Evolutionary conservation across 2,888 invertebrate species (phyloP).

Genomic region (Drosophila planitibia): DNA sequence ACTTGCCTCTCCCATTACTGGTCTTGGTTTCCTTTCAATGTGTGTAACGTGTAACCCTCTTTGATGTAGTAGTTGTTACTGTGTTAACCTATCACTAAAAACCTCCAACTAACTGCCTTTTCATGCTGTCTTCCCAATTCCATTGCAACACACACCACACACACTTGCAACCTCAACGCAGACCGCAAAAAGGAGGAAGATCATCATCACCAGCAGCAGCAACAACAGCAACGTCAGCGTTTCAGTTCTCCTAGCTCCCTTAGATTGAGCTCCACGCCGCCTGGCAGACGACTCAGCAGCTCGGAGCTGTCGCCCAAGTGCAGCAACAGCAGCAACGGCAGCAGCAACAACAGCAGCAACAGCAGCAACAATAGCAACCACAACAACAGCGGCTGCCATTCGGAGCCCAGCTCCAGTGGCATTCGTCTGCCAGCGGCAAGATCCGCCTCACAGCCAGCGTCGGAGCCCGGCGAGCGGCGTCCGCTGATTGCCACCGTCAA

Average conservation of each 20-base stretch:
- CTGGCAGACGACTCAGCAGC: constrained; percentile 56
- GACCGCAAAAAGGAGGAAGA: constrained; percentile 84
- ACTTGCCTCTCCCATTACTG: constrained; percentile 7
- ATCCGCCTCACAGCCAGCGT: constrained; percentile 53
- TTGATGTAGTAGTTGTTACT: constrained; percentile 14
- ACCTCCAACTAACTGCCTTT: constrained; percentile 49
- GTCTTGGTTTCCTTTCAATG: constrained; percentile 25
- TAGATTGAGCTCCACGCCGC: constrained; percentile 44
- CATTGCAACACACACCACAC: constrained; percentile 7
- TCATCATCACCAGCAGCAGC: constrained; percentile 65
- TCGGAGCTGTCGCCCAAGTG: constrained; percentile 70
- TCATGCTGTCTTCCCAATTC: constrained; percentile 40
- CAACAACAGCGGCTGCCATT: constrained; percentile 51
- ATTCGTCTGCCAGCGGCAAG: constrained; percentile 25
- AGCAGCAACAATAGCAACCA: constrained; percentile 12
- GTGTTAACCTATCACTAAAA: constrained; percentile 24
- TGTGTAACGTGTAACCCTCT: constrained; percentile 2
- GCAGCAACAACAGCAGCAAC: constrained; percentile 15
- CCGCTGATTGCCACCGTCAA: constrained; percentile 74
- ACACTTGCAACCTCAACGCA: constrained; percentile 48
- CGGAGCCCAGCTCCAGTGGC: constrained; percentile 58
- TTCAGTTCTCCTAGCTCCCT: constrained; percentile 75
- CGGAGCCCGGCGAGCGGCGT: constrained; percentile 42
- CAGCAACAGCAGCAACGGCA: constrained; percentile 11
- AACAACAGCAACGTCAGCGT: constrained; percentile 62